phyloP scores from a whole-genome alignment of 2,888 invertebrate species.

The Caenorhabditis drosophilae region DNA sequence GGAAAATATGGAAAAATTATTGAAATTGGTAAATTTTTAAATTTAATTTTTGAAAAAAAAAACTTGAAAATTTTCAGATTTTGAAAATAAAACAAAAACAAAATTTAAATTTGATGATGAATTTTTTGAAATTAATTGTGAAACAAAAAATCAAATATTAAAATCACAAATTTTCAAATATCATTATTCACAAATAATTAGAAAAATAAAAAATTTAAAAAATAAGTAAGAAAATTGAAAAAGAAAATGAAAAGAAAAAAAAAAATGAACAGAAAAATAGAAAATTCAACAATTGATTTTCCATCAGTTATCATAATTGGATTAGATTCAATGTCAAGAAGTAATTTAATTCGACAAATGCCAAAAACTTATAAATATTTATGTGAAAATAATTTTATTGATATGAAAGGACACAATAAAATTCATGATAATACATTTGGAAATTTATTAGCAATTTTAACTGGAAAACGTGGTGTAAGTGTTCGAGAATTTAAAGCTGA shows the following conservation, averaged over 20 bases:
- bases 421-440: conserved; percentile 70
- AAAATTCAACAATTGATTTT: conserved; percentile 23
- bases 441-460: conserved; percentile 68
- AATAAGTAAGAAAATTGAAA: too few relatives aligned
- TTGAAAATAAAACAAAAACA: conserved; percentile 12
- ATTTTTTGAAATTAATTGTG: conserved; percentile 45
- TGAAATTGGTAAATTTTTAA: too few relatives aligned
- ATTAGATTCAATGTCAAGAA: conserved; percentile 70
- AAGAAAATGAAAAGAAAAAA: conserved; percentile 14
- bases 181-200: conserved; percentile 34
- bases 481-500: conserved; percentile 50
- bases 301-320: conserved; percentile 70
- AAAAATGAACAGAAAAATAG: conserved; percentile 24
- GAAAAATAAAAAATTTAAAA: too few relatives aligned
- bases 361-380: conserved; percentile 46
- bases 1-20: conserved; percentile 31
- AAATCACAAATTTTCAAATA: conserved; percentile 21
- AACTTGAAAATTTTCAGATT: too few relatives aligned
- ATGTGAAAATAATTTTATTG: conserved; percentile 52
- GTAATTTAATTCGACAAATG: conserved; percentile 69
- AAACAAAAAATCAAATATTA: conserved; percentile 16
- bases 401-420: conserved; percentile 67
- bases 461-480: conserved; percentile 55
- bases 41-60: too few relatives aligned
- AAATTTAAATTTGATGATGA: conserved; percentile 20